A percentile compares a stretch with the other conserved stretches of the same genome.
These are phyloP conservation scores for Oreohelix idahoensis DNA, from an alignment of 1,140 invertebrate species.

Conservation along the genomic window DNA sequence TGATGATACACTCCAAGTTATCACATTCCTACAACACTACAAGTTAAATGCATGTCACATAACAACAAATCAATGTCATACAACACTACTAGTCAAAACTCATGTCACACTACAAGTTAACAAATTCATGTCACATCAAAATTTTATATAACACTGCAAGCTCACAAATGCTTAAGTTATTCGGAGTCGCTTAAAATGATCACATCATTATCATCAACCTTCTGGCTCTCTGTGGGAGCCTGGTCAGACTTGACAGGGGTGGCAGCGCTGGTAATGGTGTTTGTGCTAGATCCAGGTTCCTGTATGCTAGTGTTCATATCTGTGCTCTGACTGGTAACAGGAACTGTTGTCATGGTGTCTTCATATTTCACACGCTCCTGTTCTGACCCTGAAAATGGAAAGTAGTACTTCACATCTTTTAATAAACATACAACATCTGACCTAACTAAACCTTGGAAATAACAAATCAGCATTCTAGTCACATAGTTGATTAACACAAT, in stretches of 20 bases:
- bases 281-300: background rate
- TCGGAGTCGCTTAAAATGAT: constrained; percentile 7
- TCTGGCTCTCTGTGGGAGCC: background rate
- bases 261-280: background rate
- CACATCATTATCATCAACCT: background rate
- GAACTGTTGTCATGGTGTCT: background rate
- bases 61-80: too few species aligned
- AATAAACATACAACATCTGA: too few species aligned
- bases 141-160: too few species aligned
- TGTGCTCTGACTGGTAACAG: background rate
- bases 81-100: too few species aligned
- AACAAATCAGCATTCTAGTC: too few species aligned
- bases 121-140: background rate
- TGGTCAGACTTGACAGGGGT: background rate
- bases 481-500: too few species aligned
- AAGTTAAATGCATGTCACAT: too few species aligned
- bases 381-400: background rate
- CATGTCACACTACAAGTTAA: background rate
- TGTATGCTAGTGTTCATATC: background rate
- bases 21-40: too few species aligned
- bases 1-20: too few species aligned
- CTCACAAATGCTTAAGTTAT: too few species aligned
- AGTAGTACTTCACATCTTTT: too few species aligned
- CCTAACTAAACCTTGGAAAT: too few species aligned
- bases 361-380: background rate